phyloP scores from a whole-genome alignment of 2,113 vertebrate species.

The Perca schrenkii region DNA sequence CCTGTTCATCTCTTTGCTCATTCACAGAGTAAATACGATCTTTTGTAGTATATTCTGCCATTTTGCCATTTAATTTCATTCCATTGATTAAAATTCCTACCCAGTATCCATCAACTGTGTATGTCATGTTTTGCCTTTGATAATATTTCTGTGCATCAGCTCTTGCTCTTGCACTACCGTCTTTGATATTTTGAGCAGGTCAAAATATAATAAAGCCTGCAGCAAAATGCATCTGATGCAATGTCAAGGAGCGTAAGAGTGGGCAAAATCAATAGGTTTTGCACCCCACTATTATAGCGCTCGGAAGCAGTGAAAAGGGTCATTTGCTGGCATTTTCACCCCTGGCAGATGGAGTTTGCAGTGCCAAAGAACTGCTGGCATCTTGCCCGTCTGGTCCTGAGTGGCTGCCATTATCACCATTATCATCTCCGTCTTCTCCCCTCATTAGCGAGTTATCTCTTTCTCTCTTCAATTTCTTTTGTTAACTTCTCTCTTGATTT shows the following conservation, averaged over 20 bases:
- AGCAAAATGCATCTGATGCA: constrained; percentile 75
- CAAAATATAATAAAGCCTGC: constrained; percentile 72
- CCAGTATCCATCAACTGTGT: constrained; percentile 27
- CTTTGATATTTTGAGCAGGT: constrained; percentile 71
- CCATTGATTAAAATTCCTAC: constrained; percentile 60
- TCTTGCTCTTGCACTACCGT: constrained; percentile 27
- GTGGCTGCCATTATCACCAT: constrained; percentile 64
- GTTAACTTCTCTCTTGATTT: constrained; percentile 35
- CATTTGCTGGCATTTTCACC: constrained; percentile 73
- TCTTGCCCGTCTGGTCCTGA: constrained; percentile 58
- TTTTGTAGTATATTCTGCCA: constrained; percentile 25
- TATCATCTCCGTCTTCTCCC: constrained; percentile 63
- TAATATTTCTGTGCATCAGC: constrained; percentile 69
- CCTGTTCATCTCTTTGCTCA: constrained; percentile 17
- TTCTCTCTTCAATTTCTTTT: constrained; percentile 39
- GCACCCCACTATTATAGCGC: constrained; percentile 61
- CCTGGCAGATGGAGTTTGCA: constrained; percentile 66
- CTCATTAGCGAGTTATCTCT: constrained; percentile 65
- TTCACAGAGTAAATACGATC: constrained; percentile 45
- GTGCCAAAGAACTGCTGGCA: constrained; percentile 76
- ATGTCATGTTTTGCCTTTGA: constrained; percentile 70
- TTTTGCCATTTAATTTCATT: constrained; percentile 44
- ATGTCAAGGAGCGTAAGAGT: constrained; percentile 76
- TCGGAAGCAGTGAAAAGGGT: constrained; percentile 70
- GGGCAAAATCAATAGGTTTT: constrained; percentile 79